A percentile compares a stretch with the other conserved stretches of the same genome.
These are phyloP conservation scores for Rhogogaster chlorosoma DNA, from an alignment of 2,888 invertebrate species.

Conservation along the genomic window DNA sequence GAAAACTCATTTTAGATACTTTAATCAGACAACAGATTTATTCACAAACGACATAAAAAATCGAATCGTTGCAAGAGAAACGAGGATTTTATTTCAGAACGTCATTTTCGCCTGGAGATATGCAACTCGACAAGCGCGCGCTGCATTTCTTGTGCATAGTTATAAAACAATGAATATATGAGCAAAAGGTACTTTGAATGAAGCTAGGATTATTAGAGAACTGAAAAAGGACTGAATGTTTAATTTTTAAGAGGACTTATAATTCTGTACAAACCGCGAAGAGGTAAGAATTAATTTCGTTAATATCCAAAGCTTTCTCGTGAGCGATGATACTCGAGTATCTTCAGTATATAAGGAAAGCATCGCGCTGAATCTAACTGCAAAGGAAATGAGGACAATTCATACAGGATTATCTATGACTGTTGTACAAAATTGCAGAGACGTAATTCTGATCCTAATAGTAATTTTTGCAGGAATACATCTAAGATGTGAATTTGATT, in stretches of 20 bases:
- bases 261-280: neutral
- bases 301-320: neutral
- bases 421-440: constrained; percentile 55
- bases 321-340: neutral
- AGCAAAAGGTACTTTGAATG: neutral
- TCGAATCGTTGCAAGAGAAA: neutral
- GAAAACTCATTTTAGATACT: neutral
- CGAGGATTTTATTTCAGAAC: neutral
- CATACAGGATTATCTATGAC: constrained; percentile 58
- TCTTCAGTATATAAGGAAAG: constrained; percentile 17
- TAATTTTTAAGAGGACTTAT: neutral
- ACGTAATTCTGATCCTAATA: constrained; percentile 69
- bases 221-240: neutral
- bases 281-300: neutral
- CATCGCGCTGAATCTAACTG: neutral
- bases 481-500: neutral
- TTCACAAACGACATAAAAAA: neutral
- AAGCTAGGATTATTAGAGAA: neutral
- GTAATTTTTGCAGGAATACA: constrained; percentile 32
- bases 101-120: neutral
- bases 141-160: neutral
- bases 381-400: constrained; percentile 63
- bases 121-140: neutral
- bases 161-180: neutral
- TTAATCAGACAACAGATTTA: neutral